Conservation (phyloP, 2,797 vertebrate genomes). For the Girardinus metallicus region DNA sequence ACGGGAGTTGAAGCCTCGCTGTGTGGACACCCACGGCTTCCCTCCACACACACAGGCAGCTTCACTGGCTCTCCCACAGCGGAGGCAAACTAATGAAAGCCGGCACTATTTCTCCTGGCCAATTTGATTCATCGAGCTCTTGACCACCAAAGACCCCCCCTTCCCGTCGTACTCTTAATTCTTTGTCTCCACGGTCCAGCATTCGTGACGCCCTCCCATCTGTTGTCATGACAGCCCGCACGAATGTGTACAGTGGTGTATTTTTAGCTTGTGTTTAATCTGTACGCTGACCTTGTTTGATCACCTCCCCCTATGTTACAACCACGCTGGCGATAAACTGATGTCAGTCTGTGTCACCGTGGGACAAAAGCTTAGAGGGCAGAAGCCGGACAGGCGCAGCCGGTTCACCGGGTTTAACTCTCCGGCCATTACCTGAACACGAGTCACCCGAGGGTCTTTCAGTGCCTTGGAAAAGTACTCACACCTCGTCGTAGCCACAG, state of each 20-base stretch:
- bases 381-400: conserved; percentile 42
- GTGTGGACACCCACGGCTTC: conserved; percentile 16
- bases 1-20: conserved; percentile 29
- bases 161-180: conserved; percentile 27
- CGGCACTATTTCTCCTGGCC: conserved; percentile 60
- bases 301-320: conserved; percentile 57
- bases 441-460: conserved; percentile 9
- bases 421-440: conserved; percentile 26
- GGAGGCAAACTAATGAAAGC: conserved; percentile 67
- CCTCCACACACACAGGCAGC: conserved; percentile 32
- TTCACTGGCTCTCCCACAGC: conserved; percentile 55
- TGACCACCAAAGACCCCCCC: conserved; percentile 58
- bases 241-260: conserved; percentile 67
- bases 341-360: conserved; percentile 45
- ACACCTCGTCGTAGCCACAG: not conserved
- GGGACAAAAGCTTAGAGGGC: conserved; percentile 51
- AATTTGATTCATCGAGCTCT: conserved; percentile 68
- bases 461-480: not conserved
- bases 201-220: conserved; percentile 66
- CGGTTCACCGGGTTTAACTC: conserved; percentile 48
- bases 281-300: conserved; percentile 76
- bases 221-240: conserved; percentile 76
- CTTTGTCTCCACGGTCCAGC: conserved; percentile 51
- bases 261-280: conserved; percentile 80
- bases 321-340: conserved; percentile 58